Conservation (phyloP, 2,888 invertebrate species). For the Myopa tessellatipennis region DNA sequence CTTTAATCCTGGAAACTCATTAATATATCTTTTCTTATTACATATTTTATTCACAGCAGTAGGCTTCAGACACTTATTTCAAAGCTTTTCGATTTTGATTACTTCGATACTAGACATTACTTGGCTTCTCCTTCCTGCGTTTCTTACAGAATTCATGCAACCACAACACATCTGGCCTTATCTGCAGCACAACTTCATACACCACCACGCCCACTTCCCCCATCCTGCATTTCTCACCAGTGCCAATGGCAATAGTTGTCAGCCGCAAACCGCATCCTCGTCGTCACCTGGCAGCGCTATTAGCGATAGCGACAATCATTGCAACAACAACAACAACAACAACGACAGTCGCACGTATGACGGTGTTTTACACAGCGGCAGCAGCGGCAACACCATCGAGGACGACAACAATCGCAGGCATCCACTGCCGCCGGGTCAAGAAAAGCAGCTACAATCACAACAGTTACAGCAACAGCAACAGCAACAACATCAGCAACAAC, state of each 20-base stretch:
- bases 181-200: slow-evolving; percentile 69
- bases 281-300: slow-evolving; percentile 69
- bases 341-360: slow-evolving; percentile 51
- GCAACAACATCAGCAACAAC: slow-evolving; percentile 54
- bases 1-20: too few relatives aligned
- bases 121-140: neutral
- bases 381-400: slow-evolving; percentile 54
- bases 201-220: slow-evolving; percentile 63
- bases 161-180: slow-evolving; percentile 70
- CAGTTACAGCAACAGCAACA: slow-evolving; percentile 57
- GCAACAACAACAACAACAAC: slow-evolving; percentile 55
- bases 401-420: slow-evolving; percentile 65
- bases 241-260: slow-evolving; percentile 67
- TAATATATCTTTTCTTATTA: too few relatives aligned
- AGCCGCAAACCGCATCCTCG: slow-evolving; percentile 67
- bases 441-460: slow-evolving; percentile 55
- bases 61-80: too few relatives aligned
- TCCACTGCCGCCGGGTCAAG: slow-evolving; percentile 54
- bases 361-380: slow-evolving; percentile 45
- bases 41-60: too few relatives aligned
- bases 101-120: neutral
- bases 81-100: too few relatives aligned
- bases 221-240: slow-evolving; percentile 68
- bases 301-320: slow-evolving; percentile 69
- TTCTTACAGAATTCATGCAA: slow-evolving; percentile 67